Conservation (phyloP, 2,113 vertebrate species). For the Cervus canadensis region DNA sequence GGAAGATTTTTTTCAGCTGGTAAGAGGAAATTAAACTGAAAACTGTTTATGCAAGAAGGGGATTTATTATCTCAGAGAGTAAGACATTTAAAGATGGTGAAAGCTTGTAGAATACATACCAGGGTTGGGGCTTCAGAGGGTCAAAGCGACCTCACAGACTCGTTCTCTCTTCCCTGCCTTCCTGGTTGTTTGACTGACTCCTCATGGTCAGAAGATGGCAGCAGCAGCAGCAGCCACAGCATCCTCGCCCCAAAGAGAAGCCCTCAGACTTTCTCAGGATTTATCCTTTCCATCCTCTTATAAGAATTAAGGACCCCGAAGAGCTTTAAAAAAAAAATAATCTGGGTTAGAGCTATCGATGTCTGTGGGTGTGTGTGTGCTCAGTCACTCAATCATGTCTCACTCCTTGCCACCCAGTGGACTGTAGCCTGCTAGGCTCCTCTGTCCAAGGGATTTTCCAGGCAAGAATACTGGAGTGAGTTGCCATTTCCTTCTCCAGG, state of each 20-base stretch:
- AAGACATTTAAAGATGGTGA: not conserved
- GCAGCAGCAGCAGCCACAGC: not conserved
- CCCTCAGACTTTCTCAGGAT: not conserved
- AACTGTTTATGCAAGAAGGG: not conserved
- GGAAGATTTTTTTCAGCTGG: not conserved
- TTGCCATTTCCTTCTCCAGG: not conserved
- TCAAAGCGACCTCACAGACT: not conserved
- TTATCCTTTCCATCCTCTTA: not conserved
- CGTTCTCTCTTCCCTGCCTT: accelerated
- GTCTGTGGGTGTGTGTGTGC: not conserved
- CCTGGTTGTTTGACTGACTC: not conserved
- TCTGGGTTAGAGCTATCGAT: not conserved
- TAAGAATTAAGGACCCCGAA: not conserved
- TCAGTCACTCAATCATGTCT: not conserved
- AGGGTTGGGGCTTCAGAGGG: not conserved
- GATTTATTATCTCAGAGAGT: not conserved
- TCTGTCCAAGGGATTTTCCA: not conserved
- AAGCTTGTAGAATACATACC: not conserved
- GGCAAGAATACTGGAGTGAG: not conserved
- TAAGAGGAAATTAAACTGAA: not conserved
- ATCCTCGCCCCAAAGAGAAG: accelerated
- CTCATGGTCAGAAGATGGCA: not conserved
- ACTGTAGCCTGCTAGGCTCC: not conserved
- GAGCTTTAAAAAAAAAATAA: not conserved
- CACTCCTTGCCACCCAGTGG: not conserved